Evolutionary conservation across 2,113 vertebrate genomes (phyloP).

Genomic region (Ploceus nigricollis): DNA sequence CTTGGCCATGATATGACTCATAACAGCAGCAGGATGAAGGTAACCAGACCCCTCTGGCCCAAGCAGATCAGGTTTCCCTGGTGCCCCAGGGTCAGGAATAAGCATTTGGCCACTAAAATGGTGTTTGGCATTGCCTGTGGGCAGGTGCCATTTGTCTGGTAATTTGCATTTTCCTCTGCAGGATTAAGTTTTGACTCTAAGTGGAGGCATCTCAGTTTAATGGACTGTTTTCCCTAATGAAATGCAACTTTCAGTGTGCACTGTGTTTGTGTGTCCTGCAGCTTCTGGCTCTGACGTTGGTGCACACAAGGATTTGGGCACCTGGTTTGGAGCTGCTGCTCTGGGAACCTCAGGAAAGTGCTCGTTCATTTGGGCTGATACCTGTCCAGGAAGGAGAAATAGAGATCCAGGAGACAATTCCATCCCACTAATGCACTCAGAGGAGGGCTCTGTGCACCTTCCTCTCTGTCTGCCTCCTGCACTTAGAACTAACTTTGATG

Average conservation of each 20-base stretch:
- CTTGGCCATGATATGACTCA: not conserved
- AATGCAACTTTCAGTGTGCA: not conserved
- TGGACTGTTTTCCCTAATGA: not conserved
- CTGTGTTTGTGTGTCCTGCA: not conserved
- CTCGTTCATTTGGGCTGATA: not conserved
- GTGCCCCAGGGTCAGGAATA: not conserved
- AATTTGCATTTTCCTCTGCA: not conserved
- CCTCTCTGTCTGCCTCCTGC: not conserved
- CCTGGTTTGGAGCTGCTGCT: not conserved
- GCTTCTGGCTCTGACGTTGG: not conserved
- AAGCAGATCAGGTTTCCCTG: not conserved
- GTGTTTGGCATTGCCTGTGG: not conserved
- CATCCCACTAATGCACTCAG: not conserved
- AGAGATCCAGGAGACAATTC: not conserved
- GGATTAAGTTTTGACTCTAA: not conserved
- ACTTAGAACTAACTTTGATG: not conserved
- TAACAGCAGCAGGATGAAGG: not conserved
- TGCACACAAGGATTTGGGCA: not conserved
- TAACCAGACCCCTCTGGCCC: not conserved
- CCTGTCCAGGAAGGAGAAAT: not conserved
- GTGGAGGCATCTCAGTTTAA: not conserved
- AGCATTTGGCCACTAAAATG: not conserved
- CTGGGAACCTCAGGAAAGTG: not conserved
- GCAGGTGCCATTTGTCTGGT: not conserved
- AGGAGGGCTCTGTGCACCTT: not conserved